Percentiles rank a stretch among this genome's conserved stretches.
These are phyloP conservation scores for Galleria mellonella DNA, from an alignment of 1,140 invertebrate species.

Conservation along the genomic window DNA sequence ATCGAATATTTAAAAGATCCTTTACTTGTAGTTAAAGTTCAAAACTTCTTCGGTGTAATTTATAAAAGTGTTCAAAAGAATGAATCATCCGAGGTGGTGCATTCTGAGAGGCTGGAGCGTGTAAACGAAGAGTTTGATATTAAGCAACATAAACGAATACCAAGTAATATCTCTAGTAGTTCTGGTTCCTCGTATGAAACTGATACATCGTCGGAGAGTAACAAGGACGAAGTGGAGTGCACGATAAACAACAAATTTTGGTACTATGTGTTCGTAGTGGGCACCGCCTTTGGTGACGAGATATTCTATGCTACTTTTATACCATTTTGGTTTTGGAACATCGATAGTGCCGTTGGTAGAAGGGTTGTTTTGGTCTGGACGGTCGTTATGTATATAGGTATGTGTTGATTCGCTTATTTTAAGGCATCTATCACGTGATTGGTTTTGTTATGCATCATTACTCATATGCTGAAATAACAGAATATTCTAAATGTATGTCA, in stretches of 20 bases:
- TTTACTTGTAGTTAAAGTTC: constrained; percentile 80
- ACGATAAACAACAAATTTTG: constrained; percentile 86
- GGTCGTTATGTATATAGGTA: constrained; percentile 89
- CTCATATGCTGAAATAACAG: too few relatives aligned
- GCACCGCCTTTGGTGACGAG: constrained; percentile 91
- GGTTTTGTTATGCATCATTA: too few relatives aligned
- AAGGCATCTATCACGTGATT: too few relatives aligned
- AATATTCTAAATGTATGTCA: too few relatives aligned
- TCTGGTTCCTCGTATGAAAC: constrained; percentile 51
- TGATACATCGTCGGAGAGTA: constrained; percentile 44
- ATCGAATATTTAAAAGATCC: constrained; percentile 81
- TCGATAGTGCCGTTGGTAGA: constrained; percentile 88
- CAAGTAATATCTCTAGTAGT: constrained; percentile 49
- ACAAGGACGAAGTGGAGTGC: constrained; percentile 41
- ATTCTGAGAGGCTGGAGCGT: constrained; percentile 39
- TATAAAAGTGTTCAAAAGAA: constrained; percentile 41
- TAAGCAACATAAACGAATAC: constrained; percentile 44
- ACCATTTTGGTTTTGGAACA: constrained; percentile 94
- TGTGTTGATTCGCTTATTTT: too few relatives aligned
- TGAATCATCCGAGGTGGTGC: constrained; percentile 29
- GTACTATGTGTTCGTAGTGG: constrained; percentile 90
- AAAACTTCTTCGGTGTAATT: constrained; percentile 82
- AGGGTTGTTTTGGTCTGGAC: constrained; percentile 89
- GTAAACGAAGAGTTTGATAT: constrained; percentile 31
- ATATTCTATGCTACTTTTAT: constrained; percentile 91